Base-by-base conservation (phyloP, 2,113 vertebrate genomes). In the Lasiurus cinereus region DNA sequence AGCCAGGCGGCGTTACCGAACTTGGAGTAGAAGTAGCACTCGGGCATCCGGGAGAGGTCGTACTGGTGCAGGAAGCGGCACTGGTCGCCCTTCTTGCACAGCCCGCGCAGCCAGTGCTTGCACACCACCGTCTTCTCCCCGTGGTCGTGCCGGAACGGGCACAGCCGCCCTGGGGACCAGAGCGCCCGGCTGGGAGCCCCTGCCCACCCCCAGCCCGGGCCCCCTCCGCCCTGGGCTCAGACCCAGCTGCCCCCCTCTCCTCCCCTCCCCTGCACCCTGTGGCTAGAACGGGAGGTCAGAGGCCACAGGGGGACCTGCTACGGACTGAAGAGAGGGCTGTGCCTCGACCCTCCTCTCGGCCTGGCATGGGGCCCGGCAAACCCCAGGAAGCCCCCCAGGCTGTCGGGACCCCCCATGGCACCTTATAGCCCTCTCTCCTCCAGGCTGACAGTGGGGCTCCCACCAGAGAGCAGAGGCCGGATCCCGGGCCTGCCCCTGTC, bases 101-200 rank as follows among this genome's bases (percentile, higher is more conserved):
- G 95, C 2, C 98, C 97, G 0, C 95, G 54, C 13, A 98, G 97
- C 98, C 97, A 98, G 39, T 97, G 98, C 87, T 97, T 97, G 70
- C 98, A 97, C 56, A 98, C 97, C 66, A 93, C 89, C 1, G 6
- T 66, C 96, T 85, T 93, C 88, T 88, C 83, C 0, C 94, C 50
- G 0, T 0, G 0, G 0, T 24, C 12, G 0, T 89, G 96, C 27
- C 48, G 22, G 70, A 97, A 90, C 0, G 79, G 97, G 5, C 98
- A 97, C 86, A 50, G 69, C 3, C 6, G 1, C 0, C 92, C 97
- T 98, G 94, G 19, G 82, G 22, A 3, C 13, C 91, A 74, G 0
- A 1, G 46, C 19, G 29, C 21, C 74, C 6, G 0, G 50, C n/a
- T 39, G 18, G 56, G 56, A 50, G 43, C 9, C 8, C 16, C 27